Evolutionary conservation across 2,888 invertebrate genomes (phyloP).

Genomic region (Eumerus sabulonum): DNA sequence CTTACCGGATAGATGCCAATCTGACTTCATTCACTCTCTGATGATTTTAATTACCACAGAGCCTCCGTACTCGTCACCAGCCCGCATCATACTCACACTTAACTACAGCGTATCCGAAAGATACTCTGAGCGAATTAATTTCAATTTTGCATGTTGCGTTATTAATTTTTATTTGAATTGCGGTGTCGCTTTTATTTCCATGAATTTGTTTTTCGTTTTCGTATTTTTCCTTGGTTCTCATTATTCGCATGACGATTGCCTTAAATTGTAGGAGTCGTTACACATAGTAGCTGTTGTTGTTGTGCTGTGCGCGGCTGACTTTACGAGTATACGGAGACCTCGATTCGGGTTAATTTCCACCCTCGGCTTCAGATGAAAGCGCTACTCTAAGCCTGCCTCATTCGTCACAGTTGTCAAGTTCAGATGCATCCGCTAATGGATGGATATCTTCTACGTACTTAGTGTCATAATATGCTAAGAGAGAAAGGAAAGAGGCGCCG

Average conservation of each 20-base stretch:
- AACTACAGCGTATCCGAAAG: neutral
- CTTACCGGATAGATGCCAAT: conserved; percentile 47
- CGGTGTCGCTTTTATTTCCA: conserved; percentile 66
- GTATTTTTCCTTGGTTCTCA: conserved; percentile 17
- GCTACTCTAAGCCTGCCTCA: conserved; percentile 55
- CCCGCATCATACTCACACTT: neutral
- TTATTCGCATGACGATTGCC: conserved; percentile 8
- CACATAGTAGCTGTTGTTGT: conserved; percentile 7
- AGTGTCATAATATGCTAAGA: conserved; percentile 54
- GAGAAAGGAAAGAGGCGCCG: conserved; percentile 43
- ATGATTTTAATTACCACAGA: conserved; percentile 58
- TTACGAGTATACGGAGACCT: conserved; percentile 41
- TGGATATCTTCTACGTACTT: conserved; percentile 29
- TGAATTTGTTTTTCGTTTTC: conserved; percentile 39
- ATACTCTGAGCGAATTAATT: conserved; percentile 77
- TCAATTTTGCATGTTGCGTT: conserved; percentile 78
- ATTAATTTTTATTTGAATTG: conserved; percentile 67
- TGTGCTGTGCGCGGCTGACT: conserved; percentile 55
- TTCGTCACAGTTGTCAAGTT: conserved; percentile 69
- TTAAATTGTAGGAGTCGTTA: conserved; percentile 1
- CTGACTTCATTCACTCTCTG: conserved; percentile 58
- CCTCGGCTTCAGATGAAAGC: conserved; percentile 67
- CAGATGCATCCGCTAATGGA: conserved; percentile 60
- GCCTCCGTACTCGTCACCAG: conserved; percentile 13
- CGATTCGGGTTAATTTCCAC: conserved; percentile 66